Evolutionary conservation across 1,140 invertebrate genomes (phyloP), one percentile per base, ranked within the genome.

Genomic region (Lanistes nyassanus): DNA sequence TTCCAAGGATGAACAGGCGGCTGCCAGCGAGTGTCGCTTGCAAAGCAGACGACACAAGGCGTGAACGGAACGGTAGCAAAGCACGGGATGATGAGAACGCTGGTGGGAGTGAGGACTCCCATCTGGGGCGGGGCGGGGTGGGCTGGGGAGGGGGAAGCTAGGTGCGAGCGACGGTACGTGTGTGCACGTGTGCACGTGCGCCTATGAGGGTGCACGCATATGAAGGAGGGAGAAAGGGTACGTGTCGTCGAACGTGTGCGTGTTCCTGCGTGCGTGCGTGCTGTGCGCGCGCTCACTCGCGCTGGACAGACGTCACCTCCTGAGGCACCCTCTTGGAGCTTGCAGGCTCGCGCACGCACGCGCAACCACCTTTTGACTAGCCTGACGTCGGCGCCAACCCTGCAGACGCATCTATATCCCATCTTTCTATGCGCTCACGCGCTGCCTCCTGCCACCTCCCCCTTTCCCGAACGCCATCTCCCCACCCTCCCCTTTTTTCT

Each of bases 131-230:
- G 23, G 55, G 29, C 31, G 29, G 36, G 31, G 34, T 1, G 55
- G 34, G 55, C 34, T 2, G 53, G 34, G 51, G 26, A 71, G 31
- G 36, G 31, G 56, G 47, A 71, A 26, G 53, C 5, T 19, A 34
- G 51, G 1, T n/a, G 70, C 23, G 71, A 42, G 42, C 19, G 0
- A 47, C 42, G 5, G 42, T 9, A 37, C 42, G 65, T 2, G 65
- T 67, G 65, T n/a, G 65, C 42, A n/a, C 11, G n/a, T 65, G 62
- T 65, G 62, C 19, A 36, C 31, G 62, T 29, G 9, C 21, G 65
- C 42, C 34, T 67, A 36, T 39, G 62, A 21, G 62, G 19, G 62
- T 34, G 62, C 39, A 3, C 3, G 62, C 3, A 37, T 65, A 26
- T 65, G 62, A 36, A 37, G 34, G 62, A 36, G 62, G 2, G 62